Evolutionary conservation across 2,113 vertebrate species (phyloP).

Genomic region (Alethe castanea): DNA sequence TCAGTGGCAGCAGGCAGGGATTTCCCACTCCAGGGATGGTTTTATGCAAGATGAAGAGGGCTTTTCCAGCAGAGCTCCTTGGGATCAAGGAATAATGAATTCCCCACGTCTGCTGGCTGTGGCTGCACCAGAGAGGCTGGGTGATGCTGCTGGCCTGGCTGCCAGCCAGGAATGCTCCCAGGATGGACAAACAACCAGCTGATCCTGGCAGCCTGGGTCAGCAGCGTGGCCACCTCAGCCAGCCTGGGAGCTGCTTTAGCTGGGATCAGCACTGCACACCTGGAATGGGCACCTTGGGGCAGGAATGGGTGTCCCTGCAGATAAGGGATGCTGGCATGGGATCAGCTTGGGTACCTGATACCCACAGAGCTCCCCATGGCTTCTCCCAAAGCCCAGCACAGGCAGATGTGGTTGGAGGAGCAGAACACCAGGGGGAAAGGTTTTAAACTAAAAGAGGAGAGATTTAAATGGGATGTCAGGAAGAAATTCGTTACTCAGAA

Average conservation of each 20-base stretch:
- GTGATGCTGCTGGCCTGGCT: neutral
- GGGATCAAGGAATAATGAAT: neutral
- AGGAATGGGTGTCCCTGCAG: neutral
- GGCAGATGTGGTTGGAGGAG: neutral
- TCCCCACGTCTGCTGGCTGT: neutral
- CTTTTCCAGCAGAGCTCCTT: neutral
- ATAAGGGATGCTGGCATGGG: neutral
- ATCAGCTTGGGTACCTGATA: rapidly evolving
- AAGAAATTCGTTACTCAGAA: neutral
- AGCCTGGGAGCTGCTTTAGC: neutral
- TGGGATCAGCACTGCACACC: neutral
- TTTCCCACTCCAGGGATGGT: neutral
- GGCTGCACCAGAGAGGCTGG: neutral
- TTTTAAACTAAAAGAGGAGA: too few species aligned
- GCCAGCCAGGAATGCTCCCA: neutral
- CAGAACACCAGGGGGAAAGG: neutral
- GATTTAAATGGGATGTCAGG: too few species aligned
- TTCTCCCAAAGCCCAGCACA: neutral
- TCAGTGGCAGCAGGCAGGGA: rapidly evolving
- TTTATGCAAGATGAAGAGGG: neutral
- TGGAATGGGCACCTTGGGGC: neutral
- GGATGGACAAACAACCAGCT: rapidly evolving
- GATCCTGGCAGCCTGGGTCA: neutral
- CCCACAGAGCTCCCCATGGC: rapidly evolving
- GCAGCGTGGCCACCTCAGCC: neutral